Percentiles rank a stretch among this genome's conserved stretches.
phyloP scores from a whole-genome alignment of 2,797 vertebrate genomes.

The Onychomys leucogaster region DNA sequence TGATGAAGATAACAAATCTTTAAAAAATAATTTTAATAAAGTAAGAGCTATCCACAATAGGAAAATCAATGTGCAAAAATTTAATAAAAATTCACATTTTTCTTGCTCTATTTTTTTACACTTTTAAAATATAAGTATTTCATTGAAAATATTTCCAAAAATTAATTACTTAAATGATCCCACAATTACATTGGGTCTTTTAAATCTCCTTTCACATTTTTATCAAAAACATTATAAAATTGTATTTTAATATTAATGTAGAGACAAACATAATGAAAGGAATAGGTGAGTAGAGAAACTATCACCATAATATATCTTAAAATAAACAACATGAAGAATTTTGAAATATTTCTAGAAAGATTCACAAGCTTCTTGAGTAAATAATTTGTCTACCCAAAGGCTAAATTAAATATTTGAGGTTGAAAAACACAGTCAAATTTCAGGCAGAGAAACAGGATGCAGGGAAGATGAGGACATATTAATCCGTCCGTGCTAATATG shows the following conservation, averaged over 20 bases:
- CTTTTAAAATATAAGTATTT: not conserved
- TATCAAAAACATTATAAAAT: slow-evolving; percentile 4
- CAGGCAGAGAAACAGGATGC: slow-evolving; percentile 52
- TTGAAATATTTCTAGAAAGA: slow-evolving; percentile 26
- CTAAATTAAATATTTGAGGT: slow-evolving; percentile 6
- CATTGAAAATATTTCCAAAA: not conserved
- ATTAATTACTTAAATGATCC: not conserved
- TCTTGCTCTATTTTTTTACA: not conserved
- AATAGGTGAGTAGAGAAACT: not conserved
- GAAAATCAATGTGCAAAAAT: not conserved
- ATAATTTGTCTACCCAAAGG: not conserved
- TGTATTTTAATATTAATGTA: not conserved
- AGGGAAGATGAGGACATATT: slow-evolving; percentile 61
- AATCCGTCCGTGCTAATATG: slow-evolving; percentile 52
- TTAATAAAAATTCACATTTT: slow-evolving; percentile 28
- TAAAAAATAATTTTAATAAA: slow-evolving; percentile 16
- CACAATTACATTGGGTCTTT: not conserved
- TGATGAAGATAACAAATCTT: not conserved
- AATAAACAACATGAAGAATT: not conserved
- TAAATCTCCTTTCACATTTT: slow-evolving; percentile 2
- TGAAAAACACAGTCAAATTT: not conserved
- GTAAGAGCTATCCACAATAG: not conserved
- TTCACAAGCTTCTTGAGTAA: not conserved
- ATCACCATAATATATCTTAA: slow-evolving; percentile 6
- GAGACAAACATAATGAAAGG: slow-evolving; percentile 13